Evolutionary conservation across 2,797 vertebrate genomes (phyloP).

Genomic region (Danio tinwini): DNA sequence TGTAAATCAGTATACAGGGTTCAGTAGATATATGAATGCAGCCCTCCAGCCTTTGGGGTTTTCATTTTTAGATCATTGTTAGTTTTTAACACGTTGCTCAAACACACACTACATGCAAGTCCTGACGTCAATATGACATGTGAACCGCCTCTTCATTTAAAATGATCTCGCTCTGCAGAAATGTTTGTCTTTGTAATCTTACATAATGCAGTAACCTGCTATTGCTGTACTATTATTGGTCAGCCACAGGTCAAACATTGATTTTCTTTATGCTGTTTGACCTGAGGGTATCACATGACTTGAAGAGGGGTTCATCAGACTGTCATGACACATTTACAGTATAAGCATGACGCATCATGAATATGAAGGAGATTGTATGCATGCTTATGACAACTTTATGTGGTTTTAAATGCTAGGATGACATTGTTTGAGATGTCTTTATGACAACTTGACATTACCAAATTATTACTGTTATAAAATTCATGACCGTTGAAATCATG

Average conservation of each 20-base stretch:
- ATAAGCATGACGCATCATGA: no score
- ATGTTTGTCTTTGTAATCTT: neutral
- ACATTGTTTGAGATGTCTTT: no score
- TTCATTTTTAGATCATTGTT: neutral
- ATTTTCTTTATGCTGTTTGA: neutral
- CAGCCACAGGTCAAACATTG: no score
- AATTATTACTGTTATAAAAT: no score
- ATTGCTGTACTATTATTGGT: neutral
- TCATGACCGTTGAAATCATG: no score
- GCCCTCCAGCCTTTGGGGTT: neutral
- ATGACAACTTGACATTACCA: no score
- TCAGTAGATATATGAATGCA: conserved; percentile 18
- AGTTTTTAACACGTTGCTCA: neutral
- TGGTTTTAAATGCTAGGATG: no score
- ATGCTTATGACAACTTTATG: no score
- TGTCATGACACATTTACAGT: no score
- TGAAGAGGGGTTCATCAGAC: no score
- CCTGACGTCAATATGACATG: conserved; percentile 11
- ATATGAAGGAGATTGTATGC: no score
- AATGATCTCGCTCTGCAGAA: neutral
- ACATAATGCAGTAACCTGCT: neutral
- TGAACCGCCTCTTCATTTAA: neutral
- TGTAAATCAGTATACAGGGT: conserved; percentile 6
- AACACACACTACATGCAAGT: neutral
- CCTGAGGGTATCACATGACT: neutral